Percentiles rank a stretch among this genome's conserved stretches.
phyloP scores from a whole-genome alignment of 2,113 vertebrate genomes.

The Camelus dromedarius region DNA sequence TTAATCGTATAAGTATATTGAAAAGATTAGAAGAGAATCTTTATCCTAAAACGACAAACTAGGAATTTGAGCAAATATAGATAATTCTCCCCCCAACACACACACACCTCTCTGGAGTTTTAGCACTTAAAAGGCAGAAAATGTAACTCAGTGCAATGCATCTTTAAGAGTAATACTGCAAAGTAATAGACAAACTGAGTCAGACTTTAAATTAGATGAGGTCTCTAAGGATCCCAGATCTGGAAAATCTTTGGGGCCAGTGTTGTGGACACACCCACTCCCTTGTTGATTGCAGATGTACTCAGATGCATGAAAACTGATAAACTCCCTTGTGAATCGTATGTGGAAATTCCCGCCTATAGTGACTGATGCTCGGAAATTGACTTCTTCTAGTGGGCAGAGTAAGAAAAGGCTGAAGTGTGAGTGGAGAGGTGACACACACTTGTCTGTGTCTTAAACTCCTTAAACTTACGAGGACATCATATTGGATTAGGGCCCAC shows the following conservation, averaged over 20 bases:
- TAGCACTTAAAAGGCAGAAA: background rate
- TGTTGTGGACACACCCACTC: background rate
- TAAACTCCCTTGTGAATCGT: background rate
- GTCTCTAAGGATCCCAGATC: background rate
- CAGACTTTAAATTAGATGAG: background rate
- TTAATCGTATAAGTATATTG: background rate
- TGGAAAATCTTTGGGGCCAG: background rate
- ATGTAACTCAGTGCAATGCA: background rate
- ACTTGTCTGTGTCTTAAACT: background rate
- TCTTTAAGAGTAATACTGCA: background rate
- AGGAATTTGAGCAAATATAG: background rate
- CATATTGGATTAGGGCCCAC: background rate
- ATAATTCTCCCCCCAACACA: background rate
- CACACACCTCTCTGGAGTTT: background rate
- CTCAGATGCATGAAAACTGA: background rate
- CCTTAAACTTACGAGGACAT: background rate
- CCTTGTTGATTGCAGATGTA: background rate
- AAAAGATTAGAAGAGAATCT: constrained; percentile 34
- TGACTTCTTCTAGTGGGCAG: background rate
- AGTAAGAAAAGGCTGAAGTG: background rate
- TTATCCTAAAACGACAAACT: constrained; percentile 39
- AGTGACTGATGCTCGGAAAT: background rate
- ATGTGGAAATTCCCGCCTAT: background rate
- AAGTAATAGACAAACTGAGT: background rate
- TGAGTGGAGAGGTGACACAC: background rate